Percentiles rank a stretch among this genome's conserved stretches.
Conservation (phyloP, 2,888 invertebrate genomes). For the Teleiodes luculella region DNA sequence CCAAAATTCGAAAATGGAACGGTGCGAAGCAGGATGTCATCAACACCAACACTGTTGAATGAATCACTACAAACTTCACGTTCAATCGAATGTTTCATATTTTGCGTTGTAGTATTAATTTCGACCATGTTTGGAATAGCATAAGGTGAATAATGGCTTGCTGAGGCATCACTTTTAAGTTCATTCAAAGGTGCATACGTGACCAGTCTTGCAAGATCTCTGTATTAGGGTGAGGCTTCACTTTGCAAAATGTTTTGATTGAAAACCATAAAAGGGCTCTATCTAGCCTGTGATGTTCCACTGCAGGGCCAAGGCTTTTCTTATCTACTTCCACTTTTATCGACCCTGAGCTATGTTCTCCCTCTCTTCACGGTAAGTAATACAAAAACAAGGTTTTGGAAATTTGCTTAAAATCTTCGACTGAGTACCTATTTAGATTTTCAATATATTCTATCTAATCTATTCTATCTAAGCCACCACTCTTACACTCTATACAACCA, state of each 20-base stretch:
- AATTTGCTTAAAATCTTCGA: too few relatives aligned
- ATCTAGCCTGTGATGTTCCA: too few relatives aligned
- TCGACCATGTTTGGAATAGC: not conserved
- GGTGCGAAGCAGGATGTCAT: conserved; percentile 41
- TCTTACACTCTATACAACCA: too few relatives aligned
- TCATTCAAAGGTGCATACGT: not conserved
- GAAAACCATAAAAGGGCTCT: too few relatives aligned
- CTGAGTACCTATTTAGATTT: too few relatives aligned
- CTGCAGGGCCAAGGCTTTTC: too few relatives aligned
- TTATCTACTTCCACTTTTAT: too few relatives aligned
- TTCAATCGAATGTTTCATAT: conserved; percentile 9
- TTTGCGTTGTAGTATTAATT: not conserved
- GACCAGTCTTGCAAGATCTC: conserved; percentile 20
- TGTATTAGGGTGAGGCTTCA: not conserved
- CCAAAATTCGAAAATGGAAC: conserved; percentile 29
- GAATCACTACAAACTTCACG: conserved; percentile 48
- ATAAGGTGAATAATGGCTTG: not conserved
- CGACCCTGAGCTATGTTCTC: too few relatives aligned
- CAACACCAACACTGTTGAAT: conserved; percentile 42
- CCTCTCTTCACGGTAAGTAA: too few relatives aligned
- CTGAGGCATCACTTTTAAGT: not conserved
- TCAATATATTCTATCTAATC: too few relatives aligned
- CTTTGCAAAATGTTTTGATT: not conserved
- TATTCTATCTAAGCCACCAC: too few relatives aligned
- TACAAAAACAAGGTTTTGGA: too few relatives aligned